These are phyloP conservation scores for Peromyscus eremicus DNA, from an alignment of 2,797 vertebrate species.

Conservation along the genomic window DNA sequence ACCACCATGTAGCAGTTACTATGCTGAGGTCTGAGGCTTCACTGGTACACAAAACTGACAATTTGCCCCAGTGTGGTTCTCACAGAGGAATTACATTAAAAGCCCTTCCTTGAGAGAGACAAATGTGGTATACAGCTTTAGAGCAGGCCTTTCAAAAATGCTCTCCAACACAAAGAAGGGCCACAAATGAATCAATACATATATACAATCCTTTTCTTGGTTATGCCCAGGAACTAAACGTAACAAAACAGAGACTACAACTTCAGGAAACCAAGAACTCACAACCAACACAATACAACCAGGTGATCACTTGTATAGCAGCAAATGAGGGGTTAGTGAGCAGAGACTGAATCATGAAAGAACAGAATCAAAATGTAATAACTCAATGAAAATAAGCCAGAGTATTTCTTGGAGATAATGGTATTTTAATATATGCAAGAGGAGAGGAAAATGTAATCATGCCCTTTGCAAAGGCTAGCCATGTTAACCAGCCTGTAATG, in stretches of 20 bases:
- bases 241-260: background rate
- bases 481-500: background rate
- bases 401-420: background rate
- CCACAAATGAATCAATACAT: background rate
- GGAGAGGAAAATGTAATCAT: background rate
- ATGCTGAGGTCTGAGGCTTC: background rate
- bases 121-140: background rate
- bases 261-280: background rate
- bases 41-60: background rate
- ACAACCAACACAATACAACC: background rate
- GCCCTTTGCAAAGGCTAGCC: background rate
- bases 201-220: background rate
- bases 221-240: background rate
- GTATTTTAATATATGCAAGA: background rate
- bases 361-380: slow-evolving; percentile 15
- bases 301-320: background rate
- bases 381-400: background rate
- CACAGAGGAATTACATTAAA: background rate
- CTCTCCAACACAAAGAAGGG: background rate
- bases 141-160: background rate
- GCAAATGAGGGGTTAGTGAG: background rate
- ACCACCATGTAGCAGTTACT: background rate
- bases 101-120: background rate
- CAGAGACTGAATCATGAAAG: background rate
- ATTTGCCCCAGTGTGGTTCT: background rate